phyloP scores from a whole-genome alignment of 2,797 vertebrate genomes.

The Pogoniulus pusillus region DNA sequence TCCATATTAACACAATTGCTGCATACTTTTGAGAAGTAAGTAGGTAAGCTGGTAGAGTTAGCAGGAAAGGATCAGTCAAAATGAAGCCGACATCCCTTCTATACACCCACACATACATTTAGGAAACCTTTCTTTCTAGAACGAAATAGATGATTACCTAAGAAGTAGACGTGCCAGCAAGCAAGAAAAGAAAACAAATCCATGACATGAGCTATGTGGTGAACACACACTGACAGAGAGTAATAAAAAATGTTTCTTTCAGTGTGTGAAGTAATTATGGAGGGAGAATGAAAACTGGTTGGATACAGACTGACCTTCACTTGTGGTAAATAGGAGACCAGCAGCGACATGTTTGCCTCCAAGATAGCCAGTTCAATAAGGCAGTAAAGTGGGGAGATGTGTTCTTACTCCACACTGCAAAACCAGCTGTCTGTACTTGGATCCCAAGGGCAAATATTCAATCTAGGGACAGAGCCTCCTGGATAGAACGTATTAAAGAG shows the following conservation, averaged over 20 bases:
- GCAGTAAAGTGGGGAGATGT: neutral
- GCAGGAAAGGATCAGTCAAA: neutral
- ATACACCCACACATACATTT: neutral
- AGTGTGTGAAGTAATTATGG: neutral
- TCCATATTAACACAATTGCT: neutral
- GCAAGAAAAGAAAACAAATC: neutral
- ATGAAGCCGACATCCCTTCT: neutral
- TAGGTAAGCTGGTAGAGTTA: neutral
- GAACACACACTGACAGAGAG: neutral
- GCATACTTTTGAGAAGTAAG: neutral
- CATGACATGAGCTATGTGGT: neutral
- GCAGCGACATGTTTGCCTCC: fast-evolving
- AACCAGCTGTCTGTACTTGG: neutral
- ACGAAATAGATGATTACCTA: neutral
- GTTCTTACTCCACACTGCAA: neutral
- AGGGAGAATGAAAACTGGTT: neutral
- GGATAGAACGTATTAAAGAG: neutral
- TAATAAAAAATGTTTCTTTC: constrained; percentile 11
- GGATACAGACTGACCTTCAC: neutral
- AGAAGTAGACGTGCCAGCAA: neutral
- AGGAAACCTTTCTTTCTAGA: neutral
- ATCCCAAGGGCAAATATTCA: neutral
- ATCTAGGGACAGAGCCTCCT: neutral
- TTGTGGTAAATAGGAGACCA: neutral
- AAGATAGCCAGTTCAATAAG: neutral